A percentile compares a stretch with the other conserved stretches of the same genome.
phyloP scores from a whole-genome alignment of 1,140 invertebrate species.

The Sweltsa coloradensis region DNA sequence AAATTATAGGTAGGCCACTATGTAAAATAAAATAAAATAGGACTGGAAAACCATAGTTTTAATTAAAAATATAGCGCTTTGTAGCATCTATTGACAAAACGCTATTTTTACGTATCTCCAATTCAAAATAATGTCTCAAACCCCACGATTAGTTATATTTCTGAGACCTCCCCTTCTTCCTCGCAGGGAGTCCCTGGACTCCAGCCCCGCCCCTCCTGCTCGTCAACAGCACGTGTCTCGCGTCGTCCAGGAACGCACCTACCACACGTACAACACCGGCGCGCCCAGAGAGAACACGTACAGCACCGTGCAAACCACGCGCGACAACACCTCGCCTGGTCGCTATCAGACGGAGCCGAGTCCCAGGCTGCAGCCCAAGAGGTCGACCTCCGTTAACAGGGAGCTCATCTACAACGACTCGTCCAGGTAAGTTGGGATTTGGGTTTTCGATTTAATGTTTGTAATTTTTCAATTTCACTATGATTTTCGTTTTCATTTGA shows the following conservation, averaged over 20 bases:
- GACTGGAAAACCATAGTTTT: no score
- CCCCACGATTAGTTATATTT: neutral
- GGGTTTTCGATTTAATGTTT: no score
- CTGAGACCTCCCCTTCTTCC: neutral
- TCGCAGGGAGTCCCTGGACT: constrained; percentile 13
- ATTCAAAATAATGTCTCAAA: no score
- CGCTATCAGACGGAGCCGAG: constrained; percentile 2
- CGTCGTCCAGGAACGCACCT: constrained; percentile 8
- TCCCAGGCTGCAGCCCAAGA: constrained; percentile 10
- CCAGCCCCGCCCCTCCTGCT: constrained; percentile 5
- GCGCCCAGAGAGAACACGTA: no score
- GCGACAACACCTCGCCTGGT: neutral
- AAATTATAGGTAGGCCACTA: no score
- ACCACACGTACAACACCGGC: neutral
- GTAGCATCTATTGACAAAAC: no score
- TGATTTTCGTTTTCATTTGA: no score
- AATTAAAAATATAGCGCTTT: no score
- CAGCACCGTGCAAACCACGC: neutral
- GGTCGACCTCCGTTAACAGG: constrained; percentile 5
- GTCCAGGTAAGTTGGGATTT: no score
- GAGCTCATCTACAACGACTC: constrained; percentile 8
- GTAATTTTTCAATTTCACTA: no score
- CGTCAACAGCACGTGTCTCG: constrained; percentile 17
- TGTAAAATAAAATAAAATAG: no score
- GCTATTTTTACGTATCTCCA: no score